Base-by-base conservation (phyloP, 2,888 invertebrate species). In the Calephelis perditalis region DNA sequence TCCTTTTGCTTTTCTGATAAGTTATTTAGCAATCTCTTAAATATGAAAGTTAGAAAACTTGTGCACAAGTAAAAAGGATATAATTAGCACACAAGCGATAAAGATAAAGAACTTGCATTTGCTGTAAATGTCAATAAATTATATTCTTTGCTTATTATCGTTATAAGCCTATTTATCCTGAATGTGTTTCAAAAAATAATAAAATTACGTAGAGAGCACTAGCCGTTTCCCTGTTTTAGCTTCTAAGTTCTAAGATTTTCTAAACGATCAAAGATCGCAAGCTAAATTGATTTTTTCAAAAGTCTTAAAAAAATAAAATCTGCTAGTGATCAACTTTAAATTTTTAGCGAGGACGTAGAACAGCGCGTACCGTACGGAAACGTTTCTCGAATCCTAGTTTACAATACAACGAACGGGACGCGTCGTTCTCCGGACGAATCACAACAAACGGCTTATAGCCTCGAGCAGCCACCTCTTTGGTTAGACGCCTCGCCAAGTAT, bases 371-470 rank as follows among this genome's bases (percentile, higher is more conserved):
- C 72, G 95, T 96, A 84, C 95, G 94, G 83, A 94, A 96, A 73
- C 94, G 93, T 82, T 94, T 95, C 78, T 92, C 92, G 88, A 96
- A 96, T 75, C 96, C 96, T 74, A 96, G 92, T 82, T 96, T 96
- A 71, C 92, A 94, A 86, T 96, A 96, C 61, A 96, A 92, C 73
- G 94, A 94, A 76, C 95, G 94, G 69, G 96, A 96, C 67, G 96
- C 96, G 82, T 96, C 95, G 83, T 96, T 96, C 84, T 96, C 96
- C 65, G 96, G 96, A 73, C 90, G 85, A 87, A 96, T 96, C 73
- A 96, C 96, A 68, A 96, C 96, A 85, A 96, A 96, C 63, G 96
- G 96, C 74, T 94, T 92, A 85, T 96, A 96, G 67, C 96, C 95
- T 61, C 95, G 92, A 60, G 93, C 93, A 54, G 93, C 92, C 56